These are phyloP conservation scores for Dioctria rufipes DNA, from an alignment of 2,888 invertebrate genomes.

Conservation along the genomic window DNA sequence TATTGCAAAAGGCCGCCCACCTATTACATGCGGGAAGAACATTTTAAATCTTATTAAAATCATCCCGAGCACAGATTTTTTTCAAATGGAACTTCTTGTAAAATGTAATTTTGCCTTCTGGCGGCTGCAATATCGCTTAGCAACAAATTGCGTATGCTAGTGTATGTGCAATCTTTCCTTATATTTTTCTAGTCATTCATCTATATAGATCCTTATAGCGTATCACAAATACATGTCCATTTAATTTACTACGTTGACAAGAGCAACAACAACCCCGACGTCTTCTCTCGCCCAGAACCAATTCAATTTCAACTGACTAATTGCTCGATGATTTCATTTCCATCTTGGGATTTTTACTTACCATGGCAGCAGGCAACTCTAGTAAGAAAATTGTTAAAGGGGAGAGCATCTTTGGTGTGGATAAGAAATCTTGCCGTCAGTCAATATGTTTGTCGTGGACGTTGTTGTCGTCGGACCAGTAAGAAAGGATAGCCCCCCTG, in stretches of 20 bases:
- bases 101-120: background rate
- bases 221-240: no score
- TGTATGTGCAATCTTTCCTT: no score
- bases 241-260: no score
- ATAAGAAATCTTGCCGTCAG: background rate
- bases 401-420: background rate
- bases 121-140: background rate
- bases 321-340: constrained; percentile 41
- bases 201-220: no score
- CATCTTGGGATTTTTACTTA: constrained; percentile 9
- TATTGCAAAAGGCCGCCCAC: no score
- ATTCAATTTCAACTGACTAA: constrained; percentile 39
- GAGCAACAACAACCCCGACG: background rate
- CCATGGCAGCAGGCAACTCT: background rate
- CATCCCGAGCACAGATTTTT: no score
- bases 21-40: no score
- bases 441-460: background rate
- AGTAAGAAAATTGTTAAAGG: background rate
- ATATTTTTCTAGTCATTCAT: no score
- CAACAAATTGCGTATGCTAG: no score
- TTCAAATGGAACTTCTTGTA: no score
- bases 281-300: background rate
- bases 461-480: background rate
- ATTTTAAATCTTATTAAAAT: background rate
- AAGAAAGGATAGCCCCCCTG: background rate